Percentiles rank a stretch among this genome's conserved stretches.
Evolutionary conservation across 53 echinoderm and acorn worm species (phyloP).

Genomic region (Zoroaster sp.): DNA sequence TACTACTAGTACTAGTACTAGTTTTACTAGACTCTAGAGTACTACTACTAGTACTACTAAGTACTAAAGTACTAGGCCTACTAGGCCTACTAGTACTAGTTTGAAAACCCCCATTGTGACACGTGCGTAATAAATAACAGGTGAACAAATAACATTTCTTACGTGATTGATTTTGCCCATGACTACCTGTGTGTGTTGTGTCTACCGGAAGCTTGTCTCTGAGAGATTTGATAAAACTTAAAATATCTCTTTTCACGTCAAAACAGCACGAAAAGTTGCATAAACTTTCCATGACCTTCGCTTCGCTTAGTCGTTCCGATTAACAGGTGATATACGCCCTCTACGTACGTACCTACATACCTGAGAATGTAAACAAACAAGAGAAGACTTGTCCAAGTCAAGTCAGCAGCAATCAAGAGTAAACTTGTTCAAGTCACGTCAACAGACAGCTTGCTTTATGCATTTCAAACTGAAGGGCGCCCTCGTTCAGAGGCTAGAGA

Average conservation of each 20-base stretch:
- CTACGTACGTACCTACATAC: not conserved
- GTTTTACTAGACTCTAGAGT: no score
- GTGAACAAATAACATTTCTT: no score
- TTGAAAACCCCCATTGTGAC: no score
- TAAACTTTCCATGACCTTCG: not conserved
- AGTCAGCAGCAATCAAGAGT: not conserved
- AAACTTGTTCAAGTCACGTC: not conserved
- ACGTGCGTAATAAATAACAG: no score
- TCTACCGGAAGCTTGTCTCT: not conserved
- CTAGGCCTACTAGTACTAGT: no score
- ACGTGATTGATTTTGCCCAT: no score
- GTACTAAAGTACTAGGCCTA: no score
- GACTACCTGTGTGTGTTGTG: not conserved
- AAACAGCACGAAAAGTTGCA: constrained; percentile 63
- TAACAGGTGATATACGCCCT: not conserved
- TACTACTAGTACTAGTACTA: no score
- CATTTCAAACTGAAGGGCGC: no score
- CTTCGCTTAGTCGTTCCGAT: not conserved
- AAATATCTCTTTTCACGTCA: constrained; percentile 59
- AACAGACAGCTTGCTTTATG: no score
- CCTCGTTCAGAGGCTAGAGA: no score
- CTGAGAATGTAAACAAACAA: not conserved
- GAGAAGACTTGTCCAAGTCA: not conserved
- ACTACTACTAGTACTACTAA: no score
- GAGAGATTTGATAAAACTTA: constrained; percentile 3